Evolutionary conservation across 2,888 invertebrate species (phyloP).

Genomic region (Mylabris sibirica): DNA sequence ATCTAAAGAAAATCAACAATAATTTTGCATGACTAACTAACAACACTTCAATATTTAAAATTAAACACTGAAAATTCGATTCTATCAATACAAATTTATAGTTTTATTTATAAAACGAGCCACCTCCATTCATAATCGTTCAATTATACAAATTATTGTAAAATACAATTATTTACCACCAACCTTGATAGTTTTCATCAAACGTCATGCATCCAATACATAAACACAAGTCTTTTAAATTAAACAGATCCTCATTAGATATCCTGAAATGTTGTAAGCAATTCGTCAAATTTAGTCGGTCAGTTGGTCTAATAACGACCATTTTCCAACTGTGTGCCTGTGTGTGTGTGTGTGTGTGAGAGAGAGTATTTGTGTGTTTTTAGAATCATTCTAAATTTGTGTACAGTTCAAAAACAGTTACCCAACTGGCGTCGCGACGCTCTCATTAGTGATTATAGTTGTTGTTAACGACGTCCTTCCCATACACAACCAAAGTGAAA

Average conservation of each 20-base stretch:
- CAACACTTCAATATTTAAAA: neutral
- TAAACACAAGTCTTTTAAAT: neutral
- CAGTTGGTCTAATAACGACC: slow-evolving; percentile 40
- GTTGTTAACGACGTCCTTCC: slow-evolving; percentile 16
- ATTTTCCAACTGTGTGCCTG: slow-evolving; percentile 31
- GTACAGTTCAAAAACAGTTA: slow-evolving; percentile 17
- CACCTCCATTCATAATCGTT: slow-evolving; percentile 11
- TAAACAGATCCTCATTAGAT: no score
- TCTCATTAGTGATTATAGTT: slow-evolving; percentile 32
- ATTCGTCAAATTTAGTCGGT: slow-evolving; percentile 57
- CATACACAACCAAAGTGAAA: slow-evolving; percentile 14
- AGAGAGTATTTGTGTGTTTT: slow-evolving; percentile 20
- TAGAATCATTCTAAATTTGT: slow-evolving; percentile 52
- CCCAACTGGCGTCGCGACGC: slow-evolving; percentile 26
- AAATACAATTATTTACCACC: neutral
- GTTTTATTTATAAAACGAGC: slow-evolving; percentile 10
- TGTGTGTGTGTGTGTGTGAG: no score
- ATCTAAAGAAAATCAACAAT: no score
- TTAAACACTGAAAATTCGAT: neutral
- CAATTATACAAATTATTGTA: neutral
- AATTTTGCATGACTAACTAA: no score
- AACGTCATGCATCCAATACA: neutral
- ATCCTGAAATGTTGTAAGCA: slow-evolving; percentile 31
- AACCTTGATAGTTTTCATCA: neutral
- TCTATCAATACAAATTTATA: neutral